A percentile compares a stretch with the other conserved stretches of the same genome.
These are phyloP conservation scores for Sarcophaga rosellei DNA, from an alignment of 2,888 invertebrate species.

Conservation along the genomic window DNA sequence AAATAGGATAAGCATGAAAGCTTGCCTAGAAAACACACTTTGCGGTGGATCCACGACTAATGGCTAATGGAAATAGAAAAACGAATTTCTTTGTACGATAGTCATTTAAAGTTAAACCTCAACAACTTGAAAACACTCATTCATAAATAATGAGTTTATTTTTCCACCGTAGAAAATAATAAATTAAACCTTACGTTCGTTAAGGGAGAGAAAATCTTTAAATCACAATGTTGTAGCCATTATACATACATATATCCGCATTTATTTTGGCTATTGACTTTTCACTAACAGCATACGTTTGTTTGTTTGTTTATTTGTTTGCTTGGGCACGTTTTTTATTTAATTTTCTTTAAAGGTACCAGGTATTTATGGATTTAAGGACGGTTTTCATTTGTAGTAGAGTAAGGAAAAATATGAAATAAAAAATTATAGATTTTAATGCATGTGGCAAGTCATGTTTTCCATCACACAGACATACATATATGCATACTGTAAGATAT, in stretches of 20 bases:
- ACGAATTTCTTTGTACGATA: no score
- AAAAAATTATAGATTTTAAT: neutral
- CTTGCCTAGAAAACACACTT: no score
- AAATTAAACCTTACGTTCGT: slow-evolving; percentile 6
- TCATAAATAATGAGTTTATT: no score
- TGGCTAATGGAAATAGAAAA: no score
- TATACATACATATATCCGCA: neutral
- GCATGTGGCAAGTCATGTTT: slow-evolving; percentile 40
- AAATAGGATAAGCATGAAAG: no score
- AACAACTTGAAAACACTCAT: no score
- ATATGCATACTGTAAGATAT: neutral
- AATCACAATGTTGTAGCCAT: slow-evolving; percentile 2
- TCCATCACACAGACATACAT: neutral
- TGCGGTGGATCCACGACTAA: no score
- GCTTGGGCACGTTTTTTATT: slow-evolving; percentile 54
- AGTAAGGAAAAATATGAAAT: neutral
- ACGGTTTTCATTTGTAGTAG: neutral
- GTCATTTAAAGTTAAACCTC: no score
- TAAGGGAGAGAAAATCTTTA: neutral
- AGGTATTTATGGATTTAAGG: slow-evolving; percentile 13
- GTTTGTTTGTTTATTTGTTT: slow-evolving; percentile 29
- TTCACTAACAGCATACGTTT: slow-evolving; percentile 10
- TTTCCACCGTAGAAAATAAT: neutral
- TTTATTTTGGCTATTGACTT: no score
- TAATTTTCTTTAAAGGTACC: slow-evolving; percentile 35